Evolutionary conservation across 2,888 invertebrate genomes (phyloP).

Genomic region (Stenolophus ochropezus): DNA sequence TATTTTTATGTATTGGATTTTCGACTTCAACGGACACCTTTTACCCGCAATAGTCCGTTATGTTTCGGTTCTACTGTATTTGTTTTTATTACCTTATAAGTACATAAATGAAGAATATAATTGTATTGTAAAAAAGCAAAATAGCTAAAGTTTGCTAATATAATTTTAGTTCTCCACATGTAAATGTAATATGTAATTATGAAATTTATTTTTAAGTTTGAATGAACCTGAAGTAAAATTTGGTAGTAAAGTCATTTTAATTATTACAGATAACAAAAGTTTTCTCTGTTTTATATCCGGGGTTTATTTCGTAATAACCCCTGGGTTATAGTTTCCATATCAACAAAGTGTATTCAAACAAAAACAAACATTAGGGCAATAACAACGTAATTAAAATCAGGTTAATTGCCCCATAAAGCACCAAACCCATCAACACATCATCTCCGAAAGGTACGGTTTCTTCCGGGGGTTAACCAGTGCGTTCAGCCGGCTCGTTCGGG

Average conservation of each 20-base stretch:
- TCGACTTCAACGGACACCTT: too few relatives aligned
- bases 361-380: constrained; percentile 24
- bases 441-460: neutral
- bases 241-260: neutral
- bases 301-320: neutral
- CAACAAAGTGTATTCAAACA: neutral
- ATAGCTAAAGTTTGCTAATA: too few relatives aligned
- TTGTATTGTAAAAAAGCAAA: too few relatives aligned
- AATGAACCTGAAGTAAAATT: neutral
- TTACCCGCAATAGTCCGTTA: too few relatives aligned
- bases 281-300: neutral
- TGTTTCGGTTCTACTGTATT: too few relatives aligned
- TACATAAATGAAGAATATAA: too few relatives aligned
- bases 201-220: too few relatives aligned
- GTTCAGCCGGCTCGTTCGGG: neutral
- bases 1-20: too few relatives aligned
- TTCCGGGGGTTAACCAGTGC: constrained; percentile 8
- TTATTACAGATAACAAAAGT: neutral
- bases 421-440: constrained; percentile 3
- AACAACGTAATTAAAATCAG: constrained; percentile 29
- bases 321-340: neutral
- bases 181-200: too few relatives aligned
- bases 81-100: too few relatives aligned
- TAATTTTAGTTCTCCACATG: too few relatives aligned
- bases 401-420: constrained; percentile 29